phyloP scores from a whole-genome alignment of 2,888 invertebrate genomes.

The Pseudolycoriella hygida region DNA sequence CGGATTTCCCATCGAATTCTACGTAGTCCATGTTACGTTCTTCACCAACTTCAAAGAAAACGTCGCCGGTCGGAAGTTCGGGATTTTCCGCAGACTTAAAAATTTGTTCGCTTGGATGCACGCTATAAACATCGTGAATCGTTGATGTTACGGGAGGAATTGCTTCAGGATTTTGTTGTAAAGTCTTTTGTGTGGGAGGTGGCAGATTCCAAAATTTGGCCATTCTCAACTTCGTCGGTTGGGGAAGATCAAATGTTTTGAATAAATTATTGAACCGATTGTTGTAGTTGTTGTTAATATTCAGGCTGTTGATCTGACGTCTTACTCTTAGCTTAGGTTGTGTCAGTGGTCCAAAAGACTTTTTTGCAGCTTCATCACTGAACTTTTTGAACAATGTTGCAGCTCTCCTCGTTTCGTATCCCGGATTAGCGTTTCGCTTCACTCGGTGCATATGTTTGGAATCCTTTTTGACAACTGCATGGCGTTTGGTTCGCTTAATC shows the following conservation, averaged over 20 bases:
- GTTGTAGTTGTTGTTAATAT: neutral
- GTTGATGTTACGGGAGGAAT: conserved; percentile 1
- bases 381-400: too few species aligned
- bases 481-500: neutral
- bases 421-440: conserved; percentile 4
- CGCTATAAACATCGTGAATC: conserved; percentile 2
- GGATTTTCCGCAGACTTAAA: conserved; percentile 9
- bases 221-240: conserved; percentile 1
- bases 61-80: conserved; percentile 12
- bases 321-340: too few species aligned
- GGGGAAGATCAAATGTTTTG: conserved; percentile 3
- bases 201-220: neutral
- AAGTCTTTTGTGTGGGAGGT: too few species aligned
- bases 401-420: too few species aligned
- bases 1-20: neutral
- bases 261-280: conserved; percentile 6
- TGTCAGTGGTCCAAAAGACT: too few species aligned
- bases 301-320: too few species aligned
- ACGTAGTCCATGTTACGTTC: neutral
- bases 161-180: neutral
- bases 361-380: too few species aligned
- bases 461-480: neutral
- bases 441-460: conserved; percentile 1
- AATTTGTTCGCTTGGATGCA: conserved; percentile 3
- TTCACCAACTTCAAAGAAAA: conserved; percentile 10